These are phyloP conservation scores for Axinella damicornis DNA, from an alignment of 37 sponge, comb jelly and placozoan genomes.

Conservation along the genomic window DNA sequence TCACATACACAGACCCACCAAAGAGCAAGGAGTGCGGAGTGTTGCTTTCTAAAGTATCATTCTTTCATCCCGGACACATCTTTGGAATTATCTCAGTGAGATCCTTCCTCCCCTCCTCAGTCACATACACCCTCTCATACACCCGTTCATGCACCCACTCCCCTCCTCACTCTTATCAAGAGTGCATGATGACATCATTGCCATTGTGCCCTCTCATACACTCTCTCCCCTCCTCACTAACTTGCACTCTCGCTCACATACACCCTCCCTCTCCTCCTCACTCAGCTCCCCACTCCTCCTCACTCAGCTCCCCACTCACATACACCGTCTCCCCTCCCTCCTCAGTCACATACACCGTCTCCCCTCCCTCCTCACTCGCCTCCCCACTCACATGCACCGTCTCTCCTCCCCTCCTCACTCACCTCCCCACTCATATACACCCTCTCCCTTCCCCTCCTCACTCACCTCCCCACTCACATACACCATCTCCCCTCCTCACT, in stretches of 20 bases:
- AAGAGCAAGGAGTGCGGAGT: conserved; percentile 40
- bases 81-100: conserved; percentile 37
- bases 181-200: too few species aligned
- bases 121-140: neutral
- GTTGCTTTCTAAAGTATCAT: conserved; percentile 53
- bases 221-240: too few species aligned
- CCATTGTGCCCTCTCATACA: too few species aligned
- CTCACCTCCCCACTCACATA: neutral
- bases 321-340: neutral
- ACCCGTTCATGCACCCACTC: neutral
- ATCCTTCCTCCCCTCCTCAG: neutral
- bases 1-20: neutral
- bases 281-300: neutral
- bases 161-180: too few species aligned
- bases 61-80: conserved; percentile 58
- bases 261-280: neutral
- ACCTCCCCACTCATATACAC: neutral
- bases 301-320: neutral
- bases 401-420: neutral
- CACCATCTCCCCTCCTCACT: too few species aligned
- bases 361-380: neutral
- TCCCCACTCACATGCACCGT: too few species aligned
- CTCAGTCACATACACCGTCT: neutral
- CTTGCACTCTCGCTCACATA: neutral
- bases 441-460: too few species aligned